Evolutionary conservation across 2,888 invertebrate genomes (phyloP), one percentile per base, ranked within the genome.

Genomic region (Onchidella celtica): DNA sequence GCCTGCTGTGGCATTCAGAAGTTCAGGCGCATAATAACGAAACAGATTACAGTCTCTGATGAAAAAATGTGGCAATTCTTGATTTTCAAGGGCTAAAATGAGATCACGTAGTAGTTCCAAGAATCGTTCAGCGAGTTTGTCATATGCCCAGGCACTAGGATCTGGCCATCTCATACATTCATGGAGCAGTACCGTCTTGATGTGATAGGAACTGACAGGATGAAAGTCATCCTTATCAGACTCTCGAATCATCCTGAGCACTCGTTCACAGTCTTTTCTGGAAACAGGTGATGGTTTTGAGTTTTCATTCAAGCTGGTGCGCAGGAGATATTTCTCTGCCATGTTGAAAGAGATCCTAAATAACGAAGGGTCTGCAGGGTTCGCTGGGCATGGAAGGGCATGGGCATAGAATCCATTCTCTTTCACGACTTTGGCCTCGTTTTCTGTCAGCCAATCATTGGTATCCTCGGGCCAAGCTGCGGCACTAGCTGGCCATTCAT

Each of bases 371-470:
- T 80, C 80, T 0, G 55, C 55, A 3, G 66, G 66, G 38, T 34
- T 32, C 0, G 80, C 66, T 1, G 84, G 75, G 32, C 84, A 82
- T 3, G 77, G 79, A 3, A 79, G 65, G 55, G 82, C 82, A 2
- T 79, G 75, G 4, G 84, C 84, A 29, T 82, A 84, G 77, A 82
- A 84, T 24, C 84, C 84, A 65, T 79, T 11, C 2, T 84, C 82
- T 36, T 76, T 79, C 24, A 69, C 77, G 29, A 65, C 24, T 2
- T 79, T 73, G 36, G 66, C 57, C 24, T 73, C 82, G n/a, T 76
- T 59, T 59, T 82, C 79, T 11, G 81, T 79, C 36, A 79, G 40
- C 84, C 84, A 84, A 36, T 79, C 74, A 32, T 59, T 82, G 55
- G 47, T 32, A 6, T 59, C 57, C 11, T 79, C 82, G 2, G 75